phyloP scores from a whole-genome alignment of 2,113 vertebrate genomes.

The Anarhynchus alexandrinus region DNA sequence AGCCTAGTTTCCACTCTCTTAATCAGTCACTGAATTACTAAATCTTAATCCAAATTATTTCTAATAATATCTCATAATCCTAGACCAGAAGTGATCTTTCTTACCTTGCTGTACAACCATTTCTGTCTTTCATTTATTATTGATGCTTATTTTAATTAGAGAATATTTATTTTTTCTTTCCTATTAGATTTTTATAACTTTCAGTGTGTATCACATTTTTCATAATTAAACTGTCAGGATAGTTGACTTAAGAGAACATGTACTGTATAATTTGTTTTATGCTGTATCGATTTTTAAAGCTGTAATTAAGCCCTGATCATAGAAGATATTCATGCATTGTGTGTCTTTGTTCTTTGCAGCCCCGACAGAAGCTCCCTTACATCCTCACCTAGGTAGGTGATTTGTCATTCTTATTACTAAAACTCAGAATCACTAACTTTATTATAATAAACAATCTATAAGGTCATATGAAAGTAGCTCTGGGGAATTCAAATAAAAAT shows the following conservation, averaged over 20 bases:
- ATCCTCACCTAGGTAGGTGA: slow-evolving; percentile 87
- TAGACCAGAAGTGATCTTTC: not conserved
- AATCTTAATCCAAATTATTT: not conserved
- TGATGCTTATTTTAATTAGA: not conserved
- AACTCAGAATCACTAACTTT: not conserved
- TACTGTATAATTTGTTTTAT: not conserved
- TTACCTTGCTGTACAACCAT: not conserved
- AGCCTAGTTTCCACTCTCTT: not conserved
- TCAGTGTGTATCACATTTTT: not conserved
- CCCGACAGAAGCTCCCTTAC: slow-evolving; percentile 88
- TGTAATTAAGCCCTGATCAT: not conserved
- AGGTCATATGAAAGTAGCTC: not conserved
- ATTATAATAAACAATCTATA: not conserved
- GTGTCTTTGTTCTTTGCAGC: slow-evolving; percentile 74
- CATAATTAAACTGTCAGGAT: not conserved
- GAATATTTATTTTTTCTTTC: not conserved
- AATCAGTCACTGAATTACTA: not conserved
- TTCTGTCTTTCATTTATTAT: not conserved
- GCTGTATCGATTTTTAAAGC: not conserved
- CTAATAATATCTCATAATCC: not conserved
- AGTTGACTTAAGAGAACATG: not conserved
- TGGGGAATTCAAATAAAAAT: slow-evolving; percentile 1
- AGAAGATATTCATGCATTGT: not conserved
- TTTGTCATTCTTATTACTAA: not conserved
- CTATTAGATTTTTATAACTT: not conserved